These are phyloP conservation scores for Phylloscopus trochilus DNA, from an alignment of 2,113 vertebrate species.

Conservation along the genomic window DNA sequence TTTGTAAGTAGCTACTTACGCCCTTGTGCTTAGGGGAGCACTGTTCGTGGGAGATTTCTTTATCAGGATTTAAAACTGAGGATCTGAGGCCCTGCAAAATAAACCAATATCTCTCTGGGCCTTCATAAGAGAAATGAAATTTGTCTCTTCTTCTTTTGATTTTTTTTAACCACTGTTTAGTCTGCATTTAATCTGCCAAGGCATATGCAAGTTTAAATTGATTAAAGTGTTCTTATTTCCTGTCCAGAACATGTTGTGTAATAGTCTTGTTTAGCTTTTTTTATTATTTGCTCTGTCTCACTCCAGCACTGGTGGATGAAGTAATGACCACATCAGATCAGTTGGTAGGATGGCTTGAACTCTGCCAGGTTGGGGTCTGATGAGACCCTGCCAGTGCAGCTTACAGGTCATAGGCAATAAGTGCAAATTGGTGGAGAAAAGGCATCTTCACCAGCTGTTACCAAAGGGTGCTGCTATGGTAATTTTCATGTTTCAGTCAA, in stretches of 20 bases:
- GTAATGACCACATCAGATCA: neutral
- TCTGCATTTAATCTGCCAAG: slow-evolving; percentile 2
- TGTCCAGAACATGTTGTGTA: slow-evolving; percentile 1
- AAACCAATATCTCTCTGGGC: neutral
- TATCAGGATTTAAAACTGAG: neutral
- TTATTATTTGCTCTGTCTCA: slow-evolving; percentile 14
- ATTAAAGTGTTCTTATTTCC: slow-evolving; percentile 37
- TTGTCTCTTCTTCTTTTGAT: neutral
- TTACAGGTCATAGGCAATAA: neutral
- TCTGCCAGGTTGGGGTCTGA: neutral
- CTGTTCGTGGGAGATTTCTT: neutral
- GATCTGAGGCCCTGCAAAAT: neutral
- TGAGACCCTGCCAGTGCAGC: neutral
- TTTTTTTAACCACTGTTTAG: neutral
- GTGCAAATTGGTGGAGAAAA: neutral
- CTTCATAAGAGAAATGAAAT: neutral
- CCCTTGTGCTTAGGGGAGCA: neutral
- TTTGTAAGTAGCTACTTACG: neutral
- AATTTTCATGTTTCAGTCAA: neutral
- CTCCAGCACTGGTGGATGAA: neutral
- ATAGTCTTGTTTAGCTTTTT: neutral
- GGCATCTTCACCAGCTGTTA: neutral
- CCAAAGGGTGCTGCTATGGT: neutral
- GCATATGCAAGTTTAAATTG: neutral
- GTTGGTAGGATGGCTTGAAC: neutral